Base-by-base conservation (phyloP, 1,140 invertebrate genomes). In the Drosophila subobscura region DNA sequence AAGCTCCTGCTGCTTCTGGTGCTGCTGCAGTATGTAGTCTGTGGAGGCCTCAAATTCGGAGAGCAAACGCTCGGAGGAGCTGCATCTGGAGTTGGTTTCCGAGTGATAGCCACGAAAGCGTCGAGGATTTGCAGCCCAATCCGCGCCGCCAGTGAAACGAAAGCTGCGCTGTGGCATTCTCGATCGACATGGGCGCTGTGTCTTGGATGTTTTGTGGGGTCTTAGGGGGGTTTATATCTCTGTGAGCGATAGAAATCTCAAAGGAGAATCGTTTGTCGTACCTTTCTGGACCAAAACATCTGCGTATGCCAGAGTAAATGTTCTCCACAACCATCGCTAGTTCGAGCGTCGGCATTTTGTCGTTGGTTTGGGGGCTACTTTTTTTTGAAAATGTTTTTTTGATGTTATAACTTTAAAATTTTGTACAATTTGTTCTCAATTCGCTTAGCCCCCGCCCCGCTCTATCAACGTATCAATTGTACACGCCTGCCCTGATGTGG, bases 261-360 rank as follows among this genome's bases (percentile, higher is more conserved):
- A 33, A 5, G 7, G 16, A 6, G 27, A 0, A n/a, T 12, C 2
- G 8, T 2, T 5, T 4, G 5, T 6, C 0, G n/a, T 57, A 71
- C 67, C 7, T 42, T 14, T 64, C 23, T 1, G 46, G n/a, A 22
- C 12, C 20, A 44, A 64, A 7, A 8, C 29, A 55, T 10, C 52
- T 7, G 14, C 25, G 10, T 0, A 73, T 14, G 41, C 51, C 41
- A 23, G 47, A 4, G 7, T 57, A 73, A 7, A 65, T 6, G 25
- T 47, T 51, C n/a, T 42, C 45, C 23, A 63, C 25, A 5, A 52
- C 25, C 37, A 37, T 1, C 10, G 53, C 49, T 14, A 73, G 16
- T 56, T 73, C 71, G n/a, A 50, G 29, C 4, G 73, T 16, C 5
- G 71, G 45, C 71, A 73, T 73, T 37, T 37, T 37, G 0, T 6